Base-by-base conservation (phyloP, 1,140 invertebrate genomes). In the Delia radicum region DNA sequence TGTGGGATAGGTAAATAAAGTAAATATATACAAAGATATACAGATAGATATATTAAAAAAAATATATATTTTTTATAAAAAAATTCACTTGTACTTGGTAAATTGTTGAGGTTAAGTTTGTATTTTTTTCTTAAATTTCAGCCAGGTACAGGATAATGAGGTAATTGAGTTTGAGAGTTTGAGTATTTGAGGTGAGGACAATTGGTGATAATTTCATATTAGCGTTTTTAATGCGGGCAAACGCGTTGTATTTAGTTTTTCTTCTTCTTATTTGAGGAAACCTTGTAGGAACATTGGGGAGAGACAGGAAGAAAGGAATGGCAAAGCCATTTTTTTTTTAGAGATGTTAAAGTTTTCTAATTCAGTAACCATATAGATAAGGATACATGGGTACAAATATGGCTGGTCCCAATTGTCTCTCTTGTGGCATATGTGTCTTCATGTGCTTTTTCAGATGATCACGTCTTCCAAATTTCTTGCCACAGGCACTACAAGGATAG, bases 391-490 rank as follows among this genome's bases (percentile, higher is more conserved):
- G 85, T 77, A 86, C 78, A 74, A 86, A 85, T 27, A 86, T 81
- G 61, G 84, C 79, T 28, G 82, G 79, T 67, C 79, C 81, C 78
- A 86, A 69, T 33, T 82, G 81, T 62, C 82, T 80, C 42, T 86
- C 85, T 75, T 84, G 84, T 37, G 83, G 83, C 82, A 86, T 81
- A 42, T 86, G 85, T 65, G 85, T 86, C 79, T 85, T 86, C 82
- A 85, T 91, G 80, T 96, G 94, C 80, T 95, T 95, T 84, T 95
- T 95, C 62, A 95, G 82, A 83, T 95, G 94, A 84, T 97, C 95
- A 78, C 97, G 93, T 15, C 96, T 89, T 0, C 96, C 96, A 81
- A 98, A 98, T 37, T 92, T 89, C 86, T 97, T 97, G 0, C 92
- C 92, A 77, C 96, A 97, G 7, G 91, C 89, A 0, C 87, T 81